Evolutionary conservation across 2,797 vertebrate genomes (phyloP).

Genomic region (Astyanax mexicanus): DNA sequence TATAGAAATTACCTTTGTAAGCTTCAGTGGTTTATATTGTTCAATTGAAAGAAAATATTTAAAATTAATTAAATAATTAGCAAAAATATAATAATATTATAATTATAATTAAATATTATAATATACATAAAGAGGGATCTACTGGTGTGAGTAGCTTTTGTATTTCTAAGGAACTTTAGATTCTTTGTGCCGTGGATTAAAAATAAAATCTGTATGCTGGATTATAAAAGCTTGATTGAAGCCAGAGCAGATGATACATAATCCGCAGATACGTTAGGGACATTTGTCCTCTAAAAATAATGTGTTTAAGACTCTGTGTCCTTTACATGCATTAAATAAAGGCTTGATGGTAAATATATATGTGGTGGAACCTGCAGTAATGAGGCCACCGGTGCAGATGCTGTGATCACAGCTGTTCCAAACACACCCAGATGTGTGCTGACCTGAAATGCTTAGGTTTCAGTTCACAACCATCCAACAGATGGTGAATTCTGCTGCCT

Average conservation of each 20-base stretch:
- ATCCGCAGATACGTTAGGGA: conserved; percentile 13
- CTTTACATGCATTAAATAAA: conserved; percentile 7
- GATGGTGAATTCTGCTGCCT: no score
- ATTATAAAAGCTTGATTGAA: conserved; percentile 1
- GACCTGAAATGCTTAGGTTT: conserved; percentile 70
- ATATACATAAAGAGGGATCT: no score
- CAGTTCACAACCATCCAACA: no score
- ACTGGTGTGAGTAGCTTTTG: no score
- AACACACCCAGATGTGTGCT: background rate
- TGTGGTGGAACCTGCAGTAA: conserved; percentile 37
- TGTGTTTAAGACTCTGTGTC: conserved; percentile 20
- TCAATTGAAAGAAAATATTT: no score
- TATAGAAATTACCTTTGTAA: no score
- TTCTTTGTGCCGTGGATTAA: background rate
- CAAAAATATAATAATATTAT: no score
- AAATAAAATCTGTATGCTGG: background rate
- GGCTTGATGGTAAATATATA: background rate
- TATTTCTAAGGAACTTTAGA: background rate
- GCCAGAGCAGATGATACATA: conserved; percentile 15
- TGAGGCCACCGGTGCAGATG: conserved; percentile 44
- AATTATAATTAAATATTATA: no score
- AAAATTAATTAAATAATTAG: no score
- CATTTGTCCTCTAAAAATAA: conserved; percentile 30
- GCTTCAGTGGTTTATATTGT: no score
- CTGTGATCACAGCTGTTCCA: conserved; percentile 24